These are phyloP conservation scores for Redunca redunca DNA, from an alignment of 2,113 vertebrate species.

Conservation along the genomic window DNA sequence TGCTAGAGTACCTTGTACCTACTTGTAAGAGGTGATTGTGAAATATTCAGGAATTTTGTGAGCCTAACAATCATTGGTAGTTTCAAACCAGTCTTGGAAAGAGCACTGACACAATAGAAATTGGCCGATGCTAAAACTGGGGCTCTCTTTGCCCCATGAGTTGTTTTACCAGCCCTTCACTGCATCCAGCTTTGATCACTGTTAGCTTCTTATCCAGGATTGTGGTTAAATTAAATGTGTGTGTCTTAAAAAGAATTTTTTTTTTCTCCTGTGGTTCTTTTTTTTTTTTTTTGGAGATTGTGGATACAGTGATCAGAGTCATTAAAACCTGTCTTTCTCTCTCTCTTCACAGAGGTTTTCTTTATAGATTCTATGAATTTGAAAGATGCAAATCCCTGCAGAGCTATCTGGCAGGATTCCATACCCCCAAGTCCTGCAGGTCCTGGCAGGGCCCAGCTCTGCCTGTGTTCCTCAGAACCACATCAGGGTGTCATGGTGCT, in stretches of 20 bases:
- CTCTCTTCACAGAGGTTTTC: neutral
- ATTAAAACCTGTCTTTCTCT: neutral
- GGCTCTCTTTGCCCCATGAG: neutral
- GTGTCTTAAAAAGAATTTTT: neutral
- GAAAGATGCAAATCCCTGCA: neutral
- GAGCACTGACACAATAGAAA: neutral
- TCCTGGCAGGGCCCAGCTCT: neutral
- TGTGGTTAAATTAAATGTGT: neutral
- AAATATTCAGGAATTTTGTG: neutral
- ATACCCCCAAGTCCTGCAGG: neutral
- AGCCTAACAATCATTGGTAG: neutral
- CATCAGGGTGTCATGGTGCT: neutral
- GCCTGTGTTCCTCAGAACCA: neutral
- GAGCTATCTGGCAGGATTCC: neutral
- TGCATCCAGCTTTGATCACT: neutral
- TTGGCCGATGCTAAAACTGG: neutral
- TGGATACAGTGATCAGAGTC: neutral
- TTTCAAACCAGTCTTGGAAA: neutral
- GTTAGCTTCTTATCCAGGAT: neutral
- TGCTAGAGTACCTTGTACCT: neutral
- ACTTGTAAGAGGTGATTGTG: neutral
- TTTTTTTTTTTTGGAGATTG: neutral
- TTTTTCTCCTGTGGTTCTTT: neutral
- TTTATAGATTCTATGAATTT: neutral
- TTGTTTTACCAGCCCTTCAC: neutral